Conservation (phyloP, 2,888 invertebrate species). For the Agrotis clavis region DNA sequence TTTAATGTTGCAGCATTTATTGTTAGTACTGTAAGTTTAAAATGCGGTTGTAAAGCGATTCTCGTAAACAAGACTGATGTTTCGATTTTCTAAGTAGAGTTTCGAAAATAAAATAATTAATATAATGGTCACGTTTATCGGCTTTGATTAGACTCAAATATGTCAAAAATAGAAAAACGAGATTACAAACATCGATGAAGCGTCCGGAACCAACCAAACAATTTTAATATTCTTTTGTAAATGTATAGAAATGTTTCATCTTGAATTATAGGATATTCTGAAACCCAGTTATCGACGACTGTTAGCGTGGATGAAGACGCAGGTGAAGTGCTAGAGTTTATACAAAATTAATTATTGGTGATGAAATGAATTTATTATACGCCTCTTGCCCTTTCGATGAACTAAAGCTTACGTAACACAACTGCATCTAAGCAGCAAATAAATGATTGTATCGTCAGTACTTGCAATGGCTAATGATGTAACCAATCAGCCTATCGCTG, state of each 20-base stretch:
- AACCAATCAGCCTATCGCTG: slow-evolving; percentile 8
- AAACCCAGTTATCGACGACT: no score
- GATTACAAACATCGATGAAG: background rate
- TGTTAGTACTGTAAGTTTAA: slow-evolving; percentile 19
- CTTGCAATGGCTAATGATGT: background rate
- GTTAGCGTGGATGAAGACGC: no score
- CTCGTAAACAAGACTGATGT: background rate
- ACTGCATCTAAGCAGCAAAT: background rate
- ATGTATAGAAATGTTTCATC: no score
- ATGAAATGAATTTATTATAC: background rate
- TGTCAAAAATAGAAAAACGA: background rate
- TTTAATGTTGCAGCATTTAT: slow-evolving; percentile 49
- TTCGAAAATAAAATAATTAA: background rate
- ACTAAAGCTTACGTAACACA: background rate
- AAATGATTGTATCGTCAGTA: slow-evolving; percentile 1
- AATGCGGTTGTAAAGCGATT: background rate
- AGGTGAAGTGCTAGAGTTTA: no score
- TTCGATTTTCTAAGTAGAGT: background rate
- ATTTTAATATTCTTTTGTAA: no score
- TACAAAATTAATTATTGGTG: background rate
- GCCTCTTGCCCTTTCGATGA: background rate
- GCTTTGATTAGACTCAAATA: background rate
- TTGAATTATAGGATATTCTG: no score
- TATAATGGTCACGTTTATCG: background rate
- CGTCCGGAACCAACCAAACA: no score